Percentiles rank a stretch among this genome's conserved stretches.
Evolutionary conservation across 2,888 invertebrate species (phyloP).

Genomic region (Punctoribates punctum): DNA sequence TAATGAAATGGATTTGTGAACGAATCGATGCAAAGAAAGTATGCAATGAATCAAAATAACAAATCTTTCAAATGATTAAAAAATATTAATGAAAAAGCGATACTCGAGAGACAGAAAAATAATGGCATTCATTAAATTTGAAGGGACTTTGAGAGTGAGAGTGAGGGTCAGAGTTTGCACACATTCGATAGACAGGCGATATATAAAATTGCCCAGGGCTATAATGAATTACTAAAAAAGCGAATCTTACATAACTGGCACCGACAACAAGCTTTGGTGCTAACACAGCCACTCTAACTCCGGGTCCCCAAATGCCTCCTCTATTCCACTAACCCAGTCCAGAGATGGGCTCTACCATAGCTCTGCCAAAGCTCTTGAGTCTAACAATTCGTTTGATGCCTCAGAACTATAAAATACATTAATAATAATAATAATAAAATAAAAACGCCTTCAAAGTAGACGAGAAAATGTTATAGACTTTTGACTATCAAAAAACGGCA

Average conservation of each 20-base stretch:
- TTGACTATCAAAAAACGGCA: neutral
- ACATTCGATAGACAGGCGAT: conserved; percentile 3
- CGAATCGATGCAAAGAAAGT: too few relatives aligned
- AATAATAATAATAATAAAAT: neutral
- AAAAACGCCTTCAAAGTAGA: neutral
- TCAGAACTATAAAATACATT: neutral
- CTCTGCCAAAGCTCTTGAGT: neutral
- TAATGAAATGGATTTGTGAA: too few relatives aligned
- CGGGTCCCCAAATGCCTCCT: neutral
- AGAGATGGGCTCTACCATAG: too few relatives aligned
- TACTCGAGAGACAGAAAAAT: too few relatives aligned
- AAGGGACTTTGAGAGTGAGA: too few relatives aligned
- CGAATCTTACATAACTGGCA: conserved; percentile 9
- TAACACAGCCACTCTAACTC: neutral
- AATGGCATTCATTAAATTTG: too few relatives aligned
- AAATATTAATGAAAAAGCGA: too few relatives aligned
- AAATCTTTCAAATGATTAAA: too few relatives aligned
- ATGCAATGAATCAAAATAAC: too few relatives aligned
- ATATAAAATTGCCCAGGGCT: neutral
- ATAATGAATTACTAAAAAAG: conserved; percentile 27
- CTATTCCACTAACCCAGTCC: conserved; percentile 18
- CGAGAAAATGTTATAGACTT: neutral
- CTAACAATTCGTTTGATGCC: neutral
- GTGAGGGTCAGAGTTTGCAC: too few relatives aligned
- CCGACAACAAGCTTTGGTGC: conserved; percentile 16